Percentiles rank a stretch among this genome's conserved stretches.
Evolutionary conservation across 2,113 vertebrate species (phyloP).

Genomic region (Podiceps cristatus): DNA sequence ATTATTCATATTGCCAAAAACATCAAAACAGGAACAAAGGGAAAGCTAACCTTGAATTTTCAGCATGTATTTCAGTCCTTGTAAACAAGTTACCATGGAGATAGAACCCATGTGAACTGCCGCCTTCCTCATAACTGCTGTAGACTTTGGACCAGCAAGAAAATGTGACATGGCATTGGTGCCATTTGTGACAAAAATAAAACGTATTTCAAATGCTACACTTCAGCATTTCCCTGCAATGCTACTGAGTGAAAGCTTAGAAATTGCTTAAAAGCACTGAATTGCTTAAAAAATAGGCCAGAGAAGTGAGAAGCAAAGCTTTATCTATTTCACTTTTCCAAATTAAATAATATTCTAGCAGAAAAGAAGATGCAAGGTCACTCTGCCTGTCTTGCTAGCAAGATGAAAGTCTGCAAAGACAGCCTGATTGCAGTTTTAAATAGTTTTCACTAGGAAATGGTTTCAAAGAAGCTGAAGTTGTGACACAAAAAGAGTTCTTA

Average conservation of each 20-base stretch:
- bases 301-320: neutral
- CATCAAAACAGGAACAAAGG: constrained; percentile 81
- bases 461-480: constrained; percentile 21
- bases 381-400: neutral
- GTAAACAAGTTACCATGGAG: constrained; percentile 85
- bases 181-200: constrained; percentile 30
- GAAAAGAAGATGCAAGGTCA: neutral
- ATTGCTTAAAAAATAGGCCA: constrained; percentile 22
- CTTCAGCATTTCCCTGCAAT: constrained; percentile 19
- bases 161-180: constrained; percentile 13
- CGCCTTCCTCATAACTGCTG: constrained; percentile 63
- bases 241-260: constrained; percentile 11
- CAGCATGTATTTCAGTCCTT: constrained; percentile 77
- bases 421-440: constrained; percentile 28
- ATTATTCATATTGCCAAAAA: constrained; percentile 79
- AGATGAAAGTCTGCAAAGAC: neutral
- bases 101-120: constrained; percentile 77
- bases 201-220: neutral
- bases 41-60: constrained; percentile 82
- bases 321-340: constrained; percentile 16
- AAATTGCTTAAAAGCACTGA: constrained; percentile 33
- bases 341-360: constrained; percentile 20
- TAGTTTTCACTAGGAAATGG: constrained; percentile 21
- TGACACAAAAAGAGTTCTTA: neutral
- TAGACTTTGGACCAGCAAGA: constrained; percentile 66